phyloP scores from a whole-genome alignment of 2,888 invertebrate genomes.

The Blastobasis lacticolella region DNA sequence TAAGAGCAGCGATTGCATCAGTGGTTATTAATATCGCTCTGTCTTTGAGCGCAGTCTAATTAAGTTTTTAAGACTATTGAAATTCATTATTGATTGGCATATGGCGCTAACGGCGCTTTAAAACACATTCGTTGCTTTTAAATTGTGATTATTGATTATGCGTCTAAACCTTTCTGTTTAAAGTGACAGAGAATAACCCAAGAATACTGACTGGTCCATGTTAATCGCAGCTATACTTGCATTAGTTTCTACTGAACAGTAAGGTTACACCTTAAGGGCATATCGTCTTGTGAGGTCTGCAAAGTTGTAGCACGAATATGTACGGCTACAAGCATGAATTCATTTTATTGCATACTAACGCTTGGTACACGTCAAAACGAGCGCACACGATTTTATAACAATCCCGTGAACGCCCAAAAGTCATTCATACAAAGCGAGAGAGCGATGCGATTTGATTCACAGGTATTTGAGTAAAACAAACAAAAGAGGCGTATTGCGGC shows the following conservation, averaged over 20 bases:
- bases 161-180: not conserved
- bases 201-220: too few relatives aligned
- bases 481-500: conserved; percentile 21
- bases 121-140: conserved; percentile 51
- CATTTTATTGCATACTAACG: not conserved
- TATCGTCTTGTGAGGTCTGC: conserved; percentile 11
- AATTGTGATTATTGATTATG: conserved; percentile 28
- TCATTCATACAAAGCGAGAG: not conserved
- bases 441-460: conserved; percentile 15
- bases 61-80: conserved; percentile 67
- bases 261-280: not conserved
- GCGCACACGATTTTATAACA: too few relatives aligned
- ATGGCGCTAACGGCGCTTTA: conserved; percentile 66
- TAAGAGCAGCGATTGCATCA: conserved; percentile 9
- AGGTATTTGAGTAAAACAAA: conserved; percentile 15
- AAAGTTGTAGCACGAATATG: not conserved
- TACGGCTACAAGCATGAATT: not conserved
- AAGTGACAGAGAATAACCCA: too few relatives aligned
- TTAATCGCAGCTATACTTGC: too few relatives aligned
- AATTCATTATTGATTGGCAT: conserved; percentile 67
- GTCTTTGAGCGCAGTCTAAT: conserved; percentile 69
- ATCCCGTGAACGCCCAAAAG: too few relatives aligned
- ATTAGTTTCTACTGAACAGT: too few relatives aligned
- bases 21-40: conserved; percentile 39
- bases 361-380: not conserved